Percentiles rank a stretch among this genome's conserved stretches.
Conservation (phyloP, 2,797 vertebrate genomes). For the Dallia pectoralis region DNA sequence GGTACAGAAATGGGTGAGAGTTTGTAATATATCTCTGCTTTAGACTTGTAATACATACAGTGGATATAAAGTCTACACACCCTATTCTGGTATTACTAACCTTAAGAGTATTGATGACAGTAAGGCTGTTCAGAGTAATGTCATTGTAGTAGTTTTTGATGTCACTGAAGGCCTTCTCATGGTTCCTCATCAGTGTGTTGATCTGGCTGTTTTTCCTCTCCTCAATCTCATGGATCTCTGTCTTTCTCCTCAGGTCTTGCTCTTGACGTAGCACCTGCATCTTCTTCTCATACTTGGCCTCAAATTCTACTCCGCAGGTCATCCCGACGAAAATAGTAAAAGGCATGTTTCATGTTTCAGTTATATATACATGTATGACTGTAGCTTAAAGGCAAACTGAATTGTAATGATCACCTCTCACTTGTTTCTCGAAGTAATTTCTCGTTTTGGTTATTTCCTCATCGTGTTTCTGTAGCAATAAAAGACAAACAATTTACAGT, state of each 20-base stretch:
- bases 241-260: slow-evolving; percentile 78
- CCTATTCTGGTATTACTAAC: slow-evolving; percentile 36
- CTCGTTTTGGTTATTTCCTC: slow-evolving; percentile 75
- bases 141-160: slow-evolving; percentile 72
- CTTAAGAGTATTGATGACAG: slow-evolving; percentile 65
- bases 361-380: neutral
- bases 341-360: neutral
- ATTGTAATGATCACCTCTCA: slow-evolving; percentile 73
- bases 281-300: slow-evolving; percentile 76
- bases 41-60: neutral
- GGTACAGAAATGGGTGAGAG: too few species aligned
- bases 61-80: too few species aligned
- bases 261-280: slow-evolving; percentile 75
- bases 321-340: slow-evolving; percentile 22
- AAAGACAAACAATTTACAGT: slow-evolving; percentile 12
- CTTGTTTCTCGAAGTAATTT: slow-evolving; percentile 75
- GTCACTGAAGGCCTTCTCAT: slow-evolving; percentile 74
- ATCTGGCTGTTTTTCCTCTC: slow-evolving; percentile 84
- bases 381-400: slow-evolving; percentile 1
- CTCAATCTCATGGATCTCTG: slow-evolving; percentile 74
- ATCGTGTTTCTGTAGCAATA: slow-evolving; percentile 77
- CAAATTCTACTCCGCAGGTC: slow-evolving; percentile 70
- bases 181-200: slow-evolving; percentile 69
- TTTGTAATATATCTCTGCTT: neutral
- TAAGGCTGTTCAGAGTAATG: slow-evolving; percentile 72